Evolutionary conservation across 2,797 vertebrate genomes (phyloP).

Genomic region (Sebastes nivosus): DNA sequence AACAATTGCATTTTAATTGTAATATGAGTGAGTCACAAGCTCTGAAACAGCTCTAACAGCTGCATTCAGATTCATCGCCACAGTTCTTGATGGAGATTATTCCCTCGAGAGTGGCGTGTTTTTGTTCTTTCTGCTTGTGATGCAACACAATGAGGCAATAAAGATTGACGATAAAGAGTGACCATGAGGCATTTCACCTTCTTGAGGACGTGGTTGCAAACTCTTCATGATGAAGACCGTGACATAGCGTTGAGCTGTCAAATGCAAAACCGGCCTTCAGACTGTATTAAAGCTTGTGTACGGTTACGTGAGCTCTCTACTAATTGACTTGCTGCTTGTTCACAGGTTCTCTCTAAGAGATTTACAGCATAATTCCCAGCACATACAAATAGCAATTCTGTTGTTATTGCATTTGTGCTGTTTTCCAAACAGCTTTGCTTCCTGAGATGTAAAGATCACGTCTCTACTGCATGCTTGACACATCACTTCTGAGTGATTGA

Average conservation of each 20-base stretch:
- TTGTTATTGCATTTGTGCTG: not conserved
- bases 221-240: not conserved
- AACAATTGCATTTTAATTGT: not conserved
- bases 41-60: not conserved
- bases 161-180: not conserved
- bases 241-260: not conserved
- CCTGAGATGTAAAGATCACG: not conserved
- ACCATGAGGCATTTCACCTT: not conserved
- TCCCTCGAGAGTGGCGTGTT: slow-evolving; percentile 13
- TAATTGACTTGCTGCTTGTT: not conserved
- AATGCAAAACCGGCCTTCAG: not conserved
- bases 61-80: slow-evolving; percentile 16
- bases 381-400: not conserved
- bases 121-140: not conserved
- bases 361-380: not conserved
- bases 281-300: not conserved
- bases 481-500: not conserved
- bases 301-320: not conserved
- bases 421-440: not conserved
- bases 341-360: not conserved
- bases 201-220: not conserved
- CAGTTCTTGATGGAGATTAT: not conserved
- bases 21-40: not conserved
- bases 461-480: not conserved
- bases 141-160: not conserved